These are phyloP conservation scores for Dicyrtoma fusca DNA, from an alignment of 2,888 invertebrate genomes.

Conservation along the genomic window DNA sequence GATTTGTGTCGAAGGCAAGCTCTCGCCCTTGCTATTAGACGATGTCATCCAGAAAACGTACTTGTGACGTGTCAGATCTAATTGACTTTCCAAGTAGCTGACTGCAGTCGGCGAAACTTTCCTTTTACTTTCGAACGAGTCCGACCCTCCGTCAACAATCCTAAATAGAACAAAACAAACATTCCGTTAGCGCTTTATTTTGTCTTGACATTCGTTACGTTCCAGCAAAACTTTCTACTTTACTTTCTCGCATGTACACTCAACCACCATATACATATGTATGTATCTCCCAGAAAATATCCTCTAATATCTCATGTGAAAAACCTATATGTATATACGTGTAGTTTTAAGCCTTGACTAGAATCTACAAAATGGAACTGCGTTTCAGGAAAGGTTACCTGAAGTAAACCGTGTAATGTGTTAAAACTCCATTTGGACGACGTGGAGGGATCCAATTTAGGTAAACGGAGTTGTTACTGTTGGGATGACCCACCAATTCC, in stretches of 20 bases:
- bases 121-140: conserved; percentile 54
- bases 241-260: no score
- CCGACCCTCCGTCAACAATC: conserved; percentile 49
- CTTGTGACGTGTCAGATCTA: conserved; percentile 51
- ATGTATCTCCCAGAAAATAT: no score
- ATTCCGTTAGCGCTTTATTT: conserved; percentile 1
- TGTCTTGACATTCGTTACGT: background rate
- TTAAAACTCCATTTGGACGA: conserved; percentile 50
- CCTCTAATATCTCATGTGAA: no score
- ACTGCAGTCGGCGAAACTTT: conserved; percentile 48
- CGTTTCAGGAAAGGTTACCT: conserved; percentile 42
- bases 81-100: conserved; percentile 48
- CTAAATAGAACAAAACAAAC: conserved; percentile 33
- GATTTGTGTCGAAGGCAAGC: conserved; percentile 48
- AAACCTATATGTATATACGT: no score
- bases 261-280: no score
- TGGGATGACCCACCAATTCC: conserved; percentile 51
- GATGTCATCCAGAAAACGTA: conserved; percentile 54
- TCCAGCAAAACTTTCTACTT: no score
- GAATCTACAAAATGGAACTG: no score
- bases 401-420: conserved; percentile 54
- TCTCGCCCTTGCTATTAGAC: conserved; percentile 53
- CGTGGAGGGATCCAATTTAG: conserved; percentile 52
- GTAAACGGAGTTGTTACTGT: conserved; percentile 52
- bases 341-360: no score